These are phyloP conservation scores for Neoaliturus tenellus DNA, from an alignment of 2,888 invertebrate genomes.

Conservation along the genomic window DNA sequence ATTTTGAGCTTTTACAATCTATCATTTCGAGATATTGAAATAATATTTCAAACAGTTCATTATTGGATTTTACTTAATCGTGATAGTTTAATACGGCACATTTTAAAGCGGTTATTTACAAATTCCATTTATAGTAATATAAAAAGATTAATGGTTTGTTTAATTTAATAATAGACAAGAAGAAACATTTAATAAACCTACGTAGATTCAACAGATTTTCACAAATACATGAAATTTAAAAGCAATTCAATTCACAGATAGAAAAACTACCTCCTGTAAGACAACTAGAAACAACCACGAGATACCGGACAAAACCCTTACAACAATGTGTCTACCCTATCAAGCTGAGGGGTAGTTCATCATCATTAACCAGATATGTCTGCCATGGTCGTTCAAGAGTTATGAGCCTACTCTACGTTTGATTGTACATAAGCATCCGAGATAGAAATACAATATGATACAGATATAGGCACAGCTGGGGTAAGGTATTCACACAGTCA, in stretches of 20 bases:
- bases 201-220: neutral
- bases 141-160: too few relatives aligned
- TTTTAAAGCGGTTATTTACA: neutral
- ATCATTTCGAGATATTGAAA: neutral
- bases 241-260: neutral
- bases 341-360: neutral
- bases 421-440: constrained; percentile 60
- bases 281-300: constrained; percentile 4
- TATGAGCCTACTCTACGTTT: constrained; percentile 59
- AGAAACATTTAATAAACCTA: too few relatives aligned
- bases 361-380: constrained; percentile 11
- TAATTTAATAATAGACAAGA: too few relatives aligned
- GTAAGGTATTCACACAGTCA: neutral
- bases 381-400: constrained; percentile 3
- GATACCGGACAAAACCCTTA: constrained; percentile 4
- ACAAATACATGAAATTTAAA: neutral
- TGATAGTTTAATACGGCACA: neutral
- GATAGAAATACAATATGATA: constrained; percentile 26
- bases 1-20: neutral
- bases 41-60: neutral
- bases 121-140: neutral
- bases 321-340: constrained; percentile 2
- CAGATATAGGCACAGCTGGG: constrained; percentile 46
- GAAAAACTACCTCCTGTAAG: neutral
- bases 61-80: neutral